Percentiles rank a stretch among this genome's conserved stretches.
phyloP scores from a whole-genome alignment of 2,888 invertebrate species.

The Dasypogon diadema region DNA sequence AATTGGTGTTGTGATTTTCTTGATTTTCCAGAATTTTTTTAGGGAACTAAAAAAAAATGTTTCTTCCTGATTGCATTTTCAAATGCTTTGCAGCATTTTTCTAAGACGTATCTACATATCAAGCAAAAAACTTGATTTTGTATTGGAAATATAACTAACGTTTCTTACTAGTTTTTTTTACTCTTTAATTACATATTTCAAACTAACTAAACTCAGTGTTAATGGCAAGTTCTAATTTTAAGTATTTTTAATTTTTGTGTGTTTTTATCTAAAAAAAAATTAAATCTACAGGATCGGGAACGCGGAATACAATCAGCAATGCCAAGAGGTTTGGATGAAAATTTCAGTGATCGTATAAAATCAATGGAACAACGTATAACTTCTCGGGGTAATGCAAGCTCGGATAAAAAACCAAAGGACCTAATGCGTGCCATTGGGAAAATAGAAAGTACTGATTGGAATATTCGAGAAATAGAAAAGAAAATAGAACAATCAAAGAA shows the following conservation, averaged over 20 bases:
- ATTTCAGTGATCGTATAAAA: conserved; percentile 72
- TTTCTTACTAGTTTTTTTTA: neutral
- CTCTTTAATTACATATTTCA: no score
- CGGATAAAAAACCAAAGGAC: conserved; percentile 86
- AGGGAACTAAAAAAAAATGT: no score
- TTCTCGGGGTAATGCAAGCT: conserved; percentile 70
- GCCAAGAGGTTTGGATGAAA: conserved; percentile 65
- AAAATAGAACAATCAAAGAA: conserved; percentile 78
- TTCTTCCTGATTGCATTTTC: neutral
- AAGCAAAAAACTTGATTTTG: neutral
- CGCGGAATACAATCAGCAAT: conserved; percentile 67
- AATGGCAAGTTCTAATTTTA: no score
- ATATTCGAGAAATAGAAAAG: conserved; percentile 89
- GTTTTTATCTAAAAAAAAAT: neutral
- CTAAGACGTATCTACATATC: neutral
- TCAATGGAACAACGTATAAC: conserved; percentile 84
- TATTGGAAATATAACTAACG: neutral
- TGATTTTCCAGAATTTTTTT: neutral
- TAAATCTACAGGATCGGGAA: conserved; percentile 65
- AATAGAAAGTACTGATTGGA: conserved; percentile 91
- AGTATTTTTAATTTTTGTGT: no score
- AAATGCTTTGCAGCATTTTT: neutral
- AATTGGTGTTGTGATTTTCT: conserved; percentile 1
- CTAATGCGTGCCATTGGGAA: conserved; percentile 88
- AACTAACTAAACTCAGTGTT: no score